Conservation (phyloP, 2,113 vertebrate genomes). For the Stigmatopora argus region DNA sequence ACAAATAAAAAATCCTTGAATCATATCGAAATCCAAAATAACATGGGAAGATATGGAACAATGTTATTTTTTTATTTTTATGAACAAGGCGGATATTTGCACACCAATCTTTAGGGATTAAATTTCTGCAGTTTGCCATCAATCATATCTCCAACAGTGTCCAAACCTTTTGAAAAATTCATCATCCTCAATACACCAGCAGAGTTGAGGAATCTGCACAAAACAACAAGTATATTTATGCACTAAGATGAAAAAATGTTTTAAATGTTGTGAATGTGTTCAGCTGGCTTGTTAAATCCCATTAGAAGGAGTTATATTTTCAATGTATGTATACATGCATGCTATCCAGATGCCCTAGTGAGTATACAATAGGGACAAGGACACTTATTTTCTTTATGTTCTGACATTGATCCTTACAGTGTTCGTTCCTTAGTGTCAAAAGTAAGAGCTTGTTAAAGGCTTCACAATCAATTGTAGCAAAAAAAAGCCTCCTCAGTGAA, state of each 20-base stretch:
- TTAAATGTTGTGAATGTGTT: not conserved
- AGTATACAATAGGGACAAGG: not conserved
- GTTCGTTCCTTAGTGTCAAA: not conserved
- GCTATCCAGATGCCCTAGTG: not conserved
- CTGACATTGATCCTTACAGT: not conserved
- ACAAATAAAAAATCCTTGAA: no score
- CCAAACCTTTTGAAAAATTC: not conserved
- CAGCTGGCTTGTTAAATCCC: not conserved
- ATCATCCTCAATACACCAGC: not conserved
- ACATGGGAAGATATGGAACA: no score
- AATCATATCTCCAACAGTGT: not conserved
- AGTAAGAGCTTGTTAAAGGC: not conserved
- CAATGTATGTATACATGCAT: not conserved
- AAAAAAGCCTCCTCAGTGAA: not conserved
- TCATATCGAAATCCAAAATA: no score
- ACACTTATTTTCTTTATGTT: not conserved
- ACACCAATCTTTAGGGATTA: not conserved
- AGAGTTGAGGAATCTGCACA: not conserved
- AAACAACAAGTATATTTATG: not conserved
- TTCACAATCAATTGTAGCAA: not conserved
- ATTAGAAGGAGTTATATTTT: not conserved
- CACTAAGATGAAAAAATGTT: not conserved
- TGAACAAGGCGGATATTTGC: not conserved
- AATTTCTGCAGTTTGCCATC: not conserved
- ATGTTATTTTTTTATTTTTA: no score